Conservation (phyloP, 2,888 invertebrate species). For the Megamerina dolium region DNA sequence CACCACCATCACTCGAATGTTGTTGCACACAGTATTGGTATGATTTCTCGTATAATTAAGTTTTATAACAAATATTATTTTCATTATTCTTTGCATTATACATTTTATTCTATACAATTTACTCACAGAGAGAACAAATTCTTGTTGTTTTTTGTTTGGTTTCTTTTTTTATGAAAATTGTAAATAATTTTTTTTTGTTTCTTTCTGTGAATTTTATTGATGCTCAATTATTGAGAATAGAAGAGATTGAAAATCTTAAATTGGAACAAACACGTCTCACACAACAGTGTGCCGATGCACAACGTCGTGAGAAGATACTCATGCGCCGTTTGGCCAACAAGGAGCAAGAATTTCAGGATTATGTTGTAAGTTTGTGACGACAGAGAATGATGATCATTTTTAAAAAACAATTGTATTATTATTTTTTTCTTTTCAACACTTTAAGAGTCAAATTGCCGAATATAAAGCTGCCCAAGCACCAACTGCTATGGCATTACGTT, state of each 20-base stretch:
- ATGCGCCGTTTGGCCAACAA: slow-evolving; percentile 88
- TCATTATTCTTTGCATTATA: not conserved
- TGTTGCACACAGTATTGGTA: slow-evolving; percentile 38
- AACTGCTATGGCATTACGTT: slow-evolving; percentile 65
- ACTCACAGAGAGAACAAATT: too few relatives aligned
- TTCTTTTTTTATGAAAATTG: too few relatives aligned
- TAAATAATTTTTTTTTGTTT: too few relatives aligned
- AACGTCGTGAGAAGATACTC: slow-evolving; percentile 85
- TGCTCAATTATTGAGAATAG: too few relatives aligned
- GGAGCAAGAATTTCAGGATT: slow-evolving; percentile 95
- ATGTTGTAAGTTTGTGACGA: slow-evolving; percentile 65
- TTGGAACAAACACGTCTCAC: slow-evolving; percentile 74
- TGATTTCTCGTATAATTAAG: too few relatives aligned
- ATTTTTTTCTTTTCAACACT: not conserved
- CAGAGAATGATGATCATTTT: too few relatives aligned
- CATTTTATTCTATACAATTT: slow-evolving; percentile 2
- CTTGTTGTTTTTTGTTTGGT: too few relatives aligned
- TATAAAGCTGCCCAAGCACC: slow-evolving; percentile 85
- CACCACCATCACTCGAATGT: slow-evolving; percentile 6
- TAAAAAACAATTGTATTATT: not conserved
- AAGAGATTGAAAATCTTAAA: slow-evolving; percentile 47
- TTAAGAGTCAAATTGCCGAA: slow-evolving; percentile 86
- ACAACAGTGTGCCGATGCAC: slow-evolving; percentile 77
- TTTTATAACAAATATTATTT: slow-evolving; percentile 5
- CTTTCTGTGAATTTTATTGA: too few relatives aligned